Percentiles rank a stretch among this genome's conserved stretches.
Evolutionary conservation across 2,888 invertebrate genomes (phyloP).

Genomic region (Drosophila paramelanica): DNA sequence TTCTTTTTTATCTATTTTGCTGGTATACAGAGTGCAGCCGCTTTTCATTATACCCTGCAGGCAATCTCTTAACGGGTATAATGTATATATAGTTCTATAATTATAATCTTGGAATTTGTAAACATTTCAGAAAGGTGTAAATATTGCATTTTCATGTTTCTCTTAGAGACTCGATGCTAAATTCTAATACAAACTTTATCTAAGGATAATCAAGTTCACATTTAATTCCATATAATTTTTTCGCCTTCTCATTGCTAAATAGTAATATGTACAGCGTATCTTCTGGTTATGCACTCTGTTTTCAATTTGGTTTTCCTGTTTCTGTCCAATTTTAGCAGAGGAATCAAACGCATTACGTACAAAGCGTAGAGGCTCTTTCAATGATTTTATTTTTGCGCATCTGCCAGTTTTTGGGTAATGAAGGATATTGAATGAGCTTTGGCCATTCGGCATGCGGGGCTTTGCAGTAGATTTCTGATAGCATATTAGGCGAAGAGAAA

Average conservation of each 20-base stretch:
- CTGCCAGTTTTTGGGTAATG: constrained; percentile 70
- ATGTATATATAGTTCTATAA: no score
- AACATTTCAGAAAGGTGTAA: no score
- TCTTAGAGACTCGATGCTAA: not conserved
- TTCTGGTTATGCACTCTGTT: not conserved
- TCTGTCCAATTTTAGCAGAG: constrained; percentile 47
- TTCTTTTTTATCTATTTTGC: constrained; percentile 56
- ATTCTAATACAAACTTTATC: no score
- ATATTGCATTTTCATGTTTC: no score
- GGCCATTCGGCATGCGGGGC: constrained; percentile 30
- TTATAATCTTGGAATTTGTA: no score
- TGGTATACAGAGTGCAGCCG: constrained; percentile 41
- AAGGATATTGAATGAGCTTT: constrained; percentile 79
- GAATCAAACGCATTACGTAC: constrained; percentile 77
- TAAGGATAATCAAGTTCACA: no score
- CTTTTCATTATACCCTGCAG: constrained; percentile 26
- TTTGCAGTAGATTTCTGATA: constrained; percentile 55
- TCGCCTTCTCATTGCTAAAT: not conserved
- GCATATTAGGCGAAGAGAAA: constrained; percentile 34
- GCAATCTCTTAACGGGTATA: no score
- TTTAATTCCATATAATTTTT: no score
- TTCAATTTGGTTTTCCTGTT: constrained; percentile 4
- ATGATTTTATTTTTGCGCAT: constrained; percentile 76
- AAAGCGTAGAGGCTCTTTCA: constrained; percentile 63
- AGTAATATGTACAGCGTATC: not conserved